phyloP scores from a whole-genome alignment of 2,888 invertebrate species.

The Onthophagus sagittarius region DNA sequence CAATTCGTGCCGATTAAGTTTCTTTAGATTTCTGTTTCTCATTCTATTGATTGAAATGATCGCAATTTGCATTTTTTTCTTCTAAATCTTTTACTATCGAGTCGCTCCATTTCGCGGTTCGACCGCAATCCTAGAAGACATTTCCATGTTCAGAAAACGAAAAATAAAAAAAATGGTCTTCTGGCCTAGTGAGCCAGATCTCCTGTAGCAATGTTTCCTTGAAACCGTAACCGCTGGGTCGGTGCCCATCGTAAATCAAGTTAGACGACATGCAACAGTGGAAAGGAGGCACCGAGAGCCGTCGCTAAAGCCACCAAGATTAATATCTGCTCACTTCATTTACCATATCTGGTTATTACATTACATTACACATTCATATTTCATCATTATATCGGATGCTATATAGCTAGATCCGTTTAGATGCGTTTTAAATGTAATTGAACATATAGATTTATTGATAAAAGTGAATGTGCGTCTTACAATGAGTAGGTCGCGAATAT shows the following conservation, averaged over 20 bases:
- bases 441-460: background rate
- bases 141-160: background rate
- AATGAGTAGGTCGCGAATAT: background rate
- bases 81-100: background rate
- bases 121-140: background rate
- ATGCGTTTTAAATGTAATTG: too few species aligned
- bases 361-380: background rate
- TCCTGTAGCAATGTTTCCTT: background rate
- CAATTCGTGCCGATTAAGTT: background rate
- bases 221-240: background rate
- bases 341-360: background rate
- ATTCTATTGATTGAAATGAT: background rate
- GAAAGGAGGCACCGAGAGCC: background rate
- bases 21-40: background rate
- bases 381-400: background rate
- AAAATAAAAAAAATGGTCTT: background rate
- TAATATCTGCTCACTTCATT: background rate
- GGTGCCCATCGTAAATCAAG: background rate
- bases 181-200: background rate
- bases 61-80: background rate
- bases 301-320: background rate
- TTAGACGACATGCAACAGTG: background rate
- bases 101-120: background rate
- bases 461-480: background rate
- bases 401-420: too few species aligned